These are phyloP conservation scores for Ectemnius continuus DNA, from an alignment of 2,888 invertebrate species.

Conservation along the genomic window DNA sequence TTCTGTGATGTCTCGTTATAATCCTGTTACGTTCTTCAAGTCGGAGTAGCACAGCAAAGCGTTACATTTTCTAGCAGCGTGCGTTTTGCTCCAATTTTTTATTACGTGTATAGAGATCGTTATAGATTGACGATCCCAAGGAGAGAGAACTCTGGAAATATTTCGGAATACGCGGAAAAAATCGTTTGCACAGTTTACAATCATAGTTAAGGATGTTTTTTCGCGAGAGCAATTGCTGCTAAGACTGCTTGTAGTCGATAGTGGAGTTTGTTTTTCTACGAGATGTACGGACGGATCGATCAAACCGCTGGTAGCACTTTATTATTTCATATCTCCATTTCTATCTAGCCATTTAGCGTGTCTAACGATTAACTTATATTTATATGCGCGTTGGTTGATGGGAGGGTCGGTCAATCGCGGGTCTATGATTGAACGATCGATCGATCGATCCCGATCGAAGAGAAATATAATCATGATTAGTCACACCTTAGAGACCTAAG, in stretches of 20 bases:
- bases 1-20: slow-evolving; percentile 52
- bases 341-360: slow-evolving; percentile 13
- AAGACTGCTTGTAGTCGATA: slow-evolving; percentile 35
- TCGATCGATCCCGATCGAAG: slow-evolving; percentile 9
- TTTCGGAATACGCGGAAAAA: too few relatives aligned
- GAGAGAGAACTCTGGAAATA: too few relatives aligned
- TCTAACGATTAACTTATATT: slow-evolving; percentile 32
- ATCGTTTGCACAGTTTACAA: too few relatives aligned
- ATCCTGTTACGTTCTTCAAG: slow-evolving; percentile 51
- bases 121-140: too few relatives aligned
- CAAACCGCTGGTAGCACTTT: slow-evolving; percentile 17
- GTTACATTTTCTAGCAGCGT: slow-evolving; percentile 8
- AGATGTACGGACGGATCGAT: background rate
- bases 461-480: slow-evolving; percentile 20
- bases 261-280: slow-evolving; percentile 25
- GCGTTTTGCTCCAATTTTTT: slow-evolving; percentile 15
- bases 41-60: slow-evolving; percentile 21
- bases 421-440: slow-evolving; percentile 11
- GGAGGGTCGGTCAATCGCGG: slow-evolving; percentile 18
- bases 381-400: slow-evolving; percentile 31
- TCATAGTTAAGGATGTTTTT: too few relatives aligned
- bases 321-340: slow-evolving; percentile 34
- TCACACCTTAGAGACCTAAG: slow-evolving; percentile 22
- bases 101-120: too few relatives aligned
- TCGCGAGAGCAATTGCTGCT: background rate